These are phyloP conservation scores for Oscheius sp. DNA, from an alignment of 2,888 invertebrate genomes.

Conservation along the genomic window DNA sequence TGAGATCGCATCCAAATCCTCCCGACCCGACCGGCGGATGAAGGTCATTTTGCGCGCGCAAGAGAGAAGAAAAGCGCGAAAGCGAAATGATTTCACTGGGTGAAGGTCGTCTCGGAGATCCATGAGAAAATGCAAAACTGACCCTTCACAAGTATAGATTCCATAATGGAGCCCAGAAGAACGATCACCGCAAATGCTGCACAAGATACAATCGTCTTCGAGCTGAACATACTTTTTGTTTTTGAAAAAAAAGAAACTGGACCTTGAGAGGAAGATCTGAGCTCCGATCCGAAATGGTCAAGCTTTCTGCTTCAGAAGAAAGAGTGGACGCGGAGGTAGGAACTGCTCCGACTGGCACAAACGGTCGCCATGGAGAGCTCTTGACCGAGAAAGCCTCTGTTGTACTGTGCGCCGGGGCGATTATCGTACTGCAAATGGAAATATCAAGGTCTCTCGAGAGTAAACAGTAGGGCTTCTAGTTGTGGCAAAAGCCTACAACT, in stretches of 20 bases:
- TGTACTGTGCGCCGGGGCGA: conserved; percentile 23
- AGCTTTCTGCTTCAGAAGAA: conserved; percentile 10
- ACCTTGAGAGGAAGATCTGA: background rate
- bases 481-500: background rate
- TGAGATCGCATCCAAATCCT: conserved; percentile 28
- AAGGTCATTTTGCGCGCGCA: conserved; percentile 9
- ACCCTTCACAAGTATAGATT: conserved; percentile 98
- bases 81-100: conserved; percentile 25
- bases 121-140: conserved; percentile 69
- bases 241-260: conserved; percentile 1
- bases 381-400: background rate
- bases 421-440: conserved; percentile 15
- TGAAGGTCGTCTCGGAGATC: conserved; percentile 6
- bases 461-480: background rate
- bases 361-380: background rate
- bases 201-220: conserved; percentile 77
- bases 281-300: background rate
- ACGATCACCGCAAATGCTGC: conserved; percentile 98
- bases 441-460: background rate
- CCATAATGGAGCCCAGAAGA: conserved; percentile 98
- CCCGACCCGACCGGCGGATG: conserved; percentile 7
- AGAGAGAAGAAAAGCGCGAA: conserved; percentile 15
- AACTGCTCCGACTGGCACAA: background rate
- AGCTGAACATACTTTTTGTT: background rate
- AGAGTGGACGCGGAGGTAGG: conserved; percentile 7